These are phyloP conservation scores for Zalophus californianus DNA, from an alignment of 2,797 vertebrate species.

Conservation along the genomic window DNA sequence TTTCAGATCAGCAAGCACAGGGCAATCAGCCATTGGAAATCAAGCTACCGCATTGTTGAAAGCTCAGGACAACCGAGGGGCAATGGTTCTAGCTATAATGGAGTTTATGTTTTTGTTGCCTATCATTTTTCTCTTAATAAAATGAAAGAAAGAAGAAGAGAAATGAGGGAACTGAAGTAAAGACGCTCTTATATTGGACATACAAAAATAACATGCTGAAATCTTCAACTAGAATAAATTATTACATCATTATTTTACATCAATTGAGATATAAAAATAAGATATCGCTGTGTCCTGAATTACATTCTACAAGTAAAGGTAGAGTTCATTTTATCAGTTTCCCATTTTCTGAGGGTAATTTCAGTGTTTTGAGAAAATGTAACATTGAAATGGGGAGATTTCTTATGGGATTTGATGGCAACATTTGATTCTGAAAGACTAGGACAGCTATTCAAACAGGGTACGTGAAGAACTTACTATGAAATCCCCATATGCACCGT, in stretches of 20 bases:
- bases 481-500: background rate
- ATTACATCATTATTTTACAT: constrained; percentile 65
- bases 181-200: constrained; percentile 35
- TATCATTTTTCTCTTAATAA: constrained; percentile 34
- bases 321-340: constrained; percentile 69
- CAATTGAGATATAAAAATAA: constrained; percentile 67
- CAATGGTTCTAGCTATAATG: background rate
- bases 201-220: constrained; percentile 64
- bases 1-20: constrained; percentile 21
- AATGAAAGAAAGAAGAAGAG: constrained; percentile 54
- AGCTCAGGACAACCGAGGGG: background rate
- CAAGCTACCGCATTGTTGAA: constrained; percentile 33
- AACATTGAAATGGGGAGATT: constrained; percentile 74
- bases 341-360: constrained; percentile 72
- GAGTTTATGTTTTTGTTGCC: constrained; percentile 32
- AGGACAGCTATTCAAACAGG: background rate
- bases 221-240: constrained; percentile 66
- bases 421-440: constrained; percentile 61
- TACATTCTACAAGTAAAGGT: constrained; percentile 61
- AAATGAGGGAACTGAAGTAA: constrained; percentile 23
- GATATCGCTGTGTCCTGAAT: constrained; percentile 35
- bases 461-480: background rate
- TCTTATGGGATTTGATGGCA: constrained; percentile 67
- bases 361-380: constrained; percentile 63
- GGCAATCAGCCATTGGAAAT: constrained; percentile 33